Conservation (phyloP, 2,888 invertebrate species). For the Ypsolopha sequella region DNA sequence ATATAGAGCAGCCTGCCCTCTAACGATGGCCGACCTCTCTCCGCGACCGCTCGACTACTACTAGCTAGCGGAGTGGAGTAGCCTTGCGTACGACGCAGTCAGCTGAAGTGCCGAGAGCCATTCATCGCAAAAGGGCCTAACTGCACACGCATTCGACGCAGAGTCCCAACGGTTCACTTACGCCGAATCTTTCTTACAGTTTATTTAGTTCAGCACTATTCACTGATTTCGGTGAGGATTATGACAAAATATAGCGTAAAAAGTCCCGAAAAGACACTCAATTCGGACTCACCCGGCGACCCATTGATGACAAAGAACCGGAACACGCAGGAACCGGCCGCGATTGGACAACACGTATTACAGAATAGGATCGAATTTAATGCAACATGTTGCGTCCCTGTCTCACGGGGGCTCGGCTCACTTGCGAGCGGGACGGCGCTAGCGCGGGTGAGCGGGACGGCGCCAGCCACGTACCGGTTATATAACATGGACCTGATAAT, state of each 20-base stretch:
- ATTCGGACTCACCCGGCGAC: slow-evolving; percentile 74
- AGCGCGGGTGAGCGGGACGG: slow-evolving; percentile 34
- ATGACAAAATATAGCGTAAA: slow-evolving; percentile 34
- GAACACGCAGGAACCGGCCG: slow-evolving; percentile 71
- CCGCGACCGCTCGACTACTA: slow-evolving; percentile 53
- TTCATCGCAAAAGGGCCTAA: slow-evolving; percentile 53
- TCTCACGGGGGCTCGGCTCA: slow-evolving; percentile 17
- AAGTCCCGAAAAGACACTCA: slow-evolving; percentile 38
- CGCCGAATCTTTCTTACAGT: not conserved
- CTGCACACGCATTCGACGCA: slow-evolving; percentile 15
- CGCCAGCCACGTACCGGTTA: slow-evolving; percentile 38
- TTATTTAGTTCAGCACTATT: too few relatives aligned
- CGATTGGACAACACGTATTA: slow-evolving; percentile 71
- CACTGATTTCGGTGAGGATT: not conserved
- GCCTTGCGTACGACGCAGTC: slow-evolving; percentile 62
- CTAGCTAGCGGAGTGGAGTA: slow-evolving; percentile 54
- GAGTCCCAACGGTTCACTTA: not conserved
- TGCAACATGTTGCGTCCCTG: slow-evolving; percentile 44
- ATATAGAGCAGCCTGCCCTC: slow-evolving; percentile 13
- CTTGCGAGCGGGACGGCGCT: slow-evolving; percentile 11
- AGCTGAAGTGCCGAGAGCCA: slow-evolving; percentile 64
- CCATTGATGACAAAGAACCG: slow-evolving; percentile 81
- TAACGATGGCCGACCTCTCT: slow-evolving; percentile 27
- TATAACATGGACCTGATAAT: slow-evolving; percentile 61
- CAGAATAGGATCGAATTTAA: slow-evolving; percentile 65